Evolutionary conservation across 2,113 vertebrate genomes (phyloP).

Genomic region (Elephantulus edwardii): DNA sequence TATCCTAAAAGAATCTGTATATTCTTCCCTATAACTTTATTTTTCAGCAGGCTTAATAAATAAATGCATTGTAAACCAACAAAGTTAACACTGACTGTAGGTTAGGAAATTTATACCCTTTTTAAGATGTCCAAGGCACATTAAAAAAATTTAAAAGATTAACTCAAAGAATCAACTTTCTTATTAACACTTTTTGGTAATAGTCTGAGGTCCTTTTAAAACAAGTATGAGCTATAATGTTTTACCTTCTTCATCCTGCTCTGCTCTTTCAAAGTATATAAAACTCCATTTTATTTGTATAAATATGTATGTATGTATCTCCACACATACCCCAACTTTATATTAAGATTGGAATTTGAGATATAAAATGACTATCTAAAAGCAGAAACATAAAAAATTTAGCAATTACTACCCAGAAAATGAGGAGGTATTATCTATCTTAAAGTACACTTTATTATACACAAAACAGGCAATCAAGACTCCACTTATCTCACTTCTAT

Average conservation of each 20-base stretch:
- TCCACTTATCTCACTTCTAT: slow-evolving; percentile 44
- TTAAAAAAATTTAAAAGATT: slow-evolving; percentile 23
- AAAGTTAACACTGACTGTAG: slow-evolving; percentile 59
- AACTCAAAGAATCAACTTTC: slow-evolving; percentile 32
- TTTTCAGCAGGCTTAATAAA: slow-evolving; percentile 57
- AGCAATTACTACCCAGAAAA: slow-evolving; percentile 67
- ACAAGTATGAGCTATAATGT: not conserved
- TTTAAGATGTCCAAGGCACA: slow-evolving; percentile 45
- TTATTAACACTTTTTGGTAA: slow-evolving; percentile 40
- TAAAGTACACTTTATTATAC: slow-evolving; percentile 52
- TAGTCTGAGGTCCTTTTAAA: slow-evolving; percentile 26
- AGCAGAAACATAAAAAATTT: slow-evolving; percentile 39
- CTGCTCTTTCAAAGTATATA: slow-evolving; percentile 44
- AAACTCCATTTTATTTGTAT: not conserved
- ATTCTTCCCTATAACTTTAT: slow-evolving; percentile 46
- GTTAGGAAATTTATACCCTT: slow-evolving; percentile 20
- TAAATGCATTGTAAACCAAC: slow-evolving; percentile 63
- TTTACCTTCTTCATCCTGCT: slow-evolving; percentile 13
- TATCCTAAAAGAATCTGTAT: slow-evolving; percentile 41
- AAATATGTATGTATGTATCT: not conserved
- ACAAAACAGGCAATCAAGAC: slow-evolving; percentile 45
- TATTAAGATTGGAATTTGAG: slow-evolving; percentile 31
- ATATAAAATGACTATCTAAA: slow-evolving; percentile 44
- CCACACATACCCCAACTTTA: not conserved
- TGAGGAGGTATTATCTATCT: slow-evolving; percentile 45